These are phyloP conservation scores for Eupithecia centaureata DNA, from an alignment of 2,888 invertebrate genomes.

Conservation along the genomic window DNA sequence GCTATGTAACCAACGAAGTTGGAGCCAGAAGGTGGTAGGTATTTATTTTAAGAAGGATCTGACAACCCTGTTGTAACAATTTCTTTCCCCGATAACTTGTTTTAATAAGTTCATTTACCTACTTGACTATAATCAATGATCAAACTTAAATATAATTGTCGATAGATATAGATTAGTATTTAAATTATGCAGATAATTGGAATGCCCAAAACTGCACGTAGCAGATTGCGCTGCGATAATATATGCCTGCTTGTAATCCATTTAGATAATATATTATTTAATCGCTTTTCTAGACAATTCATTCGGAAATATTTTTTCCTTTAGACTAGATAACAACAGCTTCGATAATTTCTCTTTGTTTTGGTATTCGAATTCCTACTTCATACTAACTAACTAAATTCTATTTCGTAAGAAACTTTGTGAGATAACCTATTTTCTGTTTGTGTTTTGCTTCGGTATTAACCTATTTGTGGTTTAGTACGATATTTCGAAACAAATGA, in stretches of 20 bases:
- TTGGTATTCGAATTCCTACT: neutral
- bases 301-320: neutral
- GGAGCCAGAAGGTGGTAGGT: neutral
- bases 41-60: too few relatives aligned
- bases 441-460: neutral
- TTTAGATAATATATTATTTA: neutral
- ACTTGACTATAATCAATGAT: neutral
- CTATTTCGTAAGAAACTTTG: neutral
- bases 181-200: constrained; percentile 4
- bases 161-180: neutral
- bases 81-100: neutral
- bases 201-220: constrained; percentile 17
- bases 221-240: neutral
- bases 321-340: neutral
- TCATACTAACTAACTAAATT: too few relatives aligned
- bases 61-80: neutral
- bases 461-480: neutral
- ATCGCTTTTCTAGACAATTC: neutral
- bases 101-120: constrained; percentile 5
- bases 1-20: neutral
- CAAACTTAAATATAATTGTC: neutral
- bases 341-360: neutral
- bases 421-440: neutral
- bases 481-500: neutral
- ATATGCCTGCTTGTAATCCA: neutral